Evolutionary conservation across 64 coral and sea anemone genomes (phyloP), one percentile per base, ranked within the genome.

Genomic region (Montipora sp.): DNA sequence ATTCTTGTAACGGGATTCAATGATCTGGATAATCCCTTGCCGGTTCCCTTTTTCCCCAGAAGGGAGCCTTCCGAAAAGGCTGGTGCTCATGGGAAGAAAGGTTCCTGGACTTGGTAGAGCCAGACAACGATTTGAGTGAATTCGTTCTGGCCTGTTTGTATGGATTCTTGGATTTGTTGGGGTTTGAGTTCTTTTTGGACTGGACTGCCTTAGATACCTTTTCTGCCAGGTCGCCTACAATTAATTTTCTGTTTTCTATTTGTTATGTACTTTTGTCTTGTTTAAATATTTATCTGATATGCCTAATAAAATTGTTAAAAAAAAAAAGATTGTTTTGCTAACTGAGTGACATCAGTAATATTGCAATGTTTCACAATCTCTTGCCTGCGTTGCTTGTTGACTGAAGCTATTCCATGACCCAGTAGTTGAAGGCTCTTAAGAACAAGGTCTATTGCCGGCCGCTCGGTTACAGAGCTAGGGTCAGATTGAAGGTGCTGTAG

Each of bases 221-320:
- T 24, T 68, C 81, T 11, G 81, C 81, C 13, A 68, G 23, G 7
- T 84, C 81, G 5, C 23, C 81, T 8, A 84, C 81, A 84, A 84
- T n/a, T n/a, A n/a, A n/a, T n/a, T n/a, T n/a, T n/a, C n/a, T n/a
- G n/a, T n/a, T n/a, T n/a, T n/a, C n/a, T n/a, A n/a, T n/a, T n/a
- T n/a, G n/a, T n/a, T n/a, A n/a, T n/a, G n/a, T n/a, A n/a, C n/a
- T n/a, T n/a, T n/a, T n/a, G n/a, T n/a, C n/a, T n/a, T n/a, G n/a
- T n/a, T n/a, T n/a, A n/a, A n/a, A n/a, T n/a, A n/a, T n/a, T n/a
- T n/a, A n/a, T n/a, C n/a, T n/a, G n/a, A n/a, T n/a, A n/a, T n/a
- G n/a, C n/a, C n/a, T n/a, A n/a, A n/a, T n/a, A n/a, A n/a, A n/a
- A n/a, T n/a, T n/a, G n/a, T n/a, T n/a, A n/a, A n/a, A n/a, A n/a